A percentile compares a stretch with the other conserved stretches of the same genome.
These are phyloP conservation scores for Murina feae DNA, from an alignment of 2,113 vertebrate species.

Conservation along the genomic window DNA sequence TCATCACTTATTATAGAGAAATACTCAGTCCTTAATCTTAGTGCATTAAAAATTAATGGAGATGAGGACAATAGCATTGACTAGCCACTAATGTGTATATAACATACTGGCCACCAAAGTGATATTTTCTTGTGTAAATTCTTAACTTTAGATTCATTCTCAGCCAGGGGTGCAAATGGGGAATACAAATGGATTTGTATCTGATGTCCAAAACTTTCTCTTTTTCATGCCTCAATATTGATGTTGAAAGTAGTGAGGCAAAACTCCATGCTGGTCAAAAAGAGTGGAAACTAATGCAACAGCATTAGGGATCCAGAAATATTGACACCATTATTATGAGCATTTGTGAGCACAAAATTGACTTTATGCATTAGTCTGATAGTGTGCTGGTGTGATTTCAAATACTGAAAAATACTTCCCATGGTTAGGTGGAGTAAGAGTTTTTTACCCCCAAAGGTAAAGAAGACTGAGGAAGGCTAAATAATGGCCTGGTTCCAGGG, in stretches of 20 bases:
- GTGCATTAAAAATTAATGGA: not conserved
- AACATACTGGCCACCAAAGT: not conserved
- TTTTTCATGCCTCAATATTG: not conserved
- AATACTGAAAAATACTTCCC: not conserved
- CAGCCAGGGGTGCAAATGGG: not conserved
- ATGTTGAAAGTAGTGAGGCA: not conserved
- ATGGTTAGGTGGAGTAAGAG: not conserved
- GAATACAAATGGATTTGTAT: not conserved
- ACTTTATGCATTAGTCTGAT: not conserved
- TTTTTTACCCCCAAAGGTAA: not conserved
- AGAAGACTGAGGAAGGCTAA: not conserved
- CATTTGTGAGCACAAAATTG: not conserved
- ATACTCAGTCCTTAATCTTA: not conserved
- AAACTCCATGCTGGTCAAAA: not conserved
- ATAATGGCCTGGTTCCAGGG: not conserved
- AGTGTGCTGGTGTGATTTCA: not conserved
- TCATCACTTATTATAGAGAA: not conserved
- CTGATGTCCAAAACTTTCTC: not conserved
- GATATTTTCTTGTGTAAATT: not conserved
- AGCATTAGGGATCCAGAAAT: not conserved
- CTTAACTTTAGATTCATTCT: not conserved
- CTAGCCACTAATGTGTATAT: not conserved
- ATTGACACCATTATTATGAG: not conserved
- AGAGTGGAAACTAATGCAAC: not conserved
- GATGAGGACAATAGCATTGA: not conserved